Evolutionary conservation across 2,113 vertebrate genomes (phyloP).

Genomic region (Tor tambroides): DNA sequence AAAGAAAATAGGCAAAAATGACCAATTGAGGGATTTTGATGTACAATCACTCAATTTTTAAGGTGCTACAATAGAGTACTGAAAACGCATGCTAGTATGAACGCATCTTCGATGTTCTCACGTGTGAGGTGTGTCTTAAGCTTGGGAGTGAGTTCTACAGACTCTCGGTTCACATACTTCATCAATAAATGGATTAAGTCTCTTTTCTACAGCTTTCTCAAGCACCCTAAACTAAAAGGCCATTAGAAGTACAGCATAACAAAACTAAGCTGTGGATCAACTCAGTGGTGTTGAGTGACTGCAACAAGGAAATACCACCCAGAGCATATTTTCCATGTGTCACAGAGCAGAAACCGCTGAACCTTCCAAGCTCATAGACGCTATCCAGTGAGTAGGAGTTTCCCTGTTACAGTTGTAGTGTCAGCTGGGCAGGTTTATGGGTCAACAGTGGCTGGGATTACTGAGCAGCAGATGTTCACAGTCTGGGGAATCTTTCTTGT

Average conservation of each 20-base stretch:
- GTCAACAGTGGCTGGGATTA: slow-evolving; percentile 71
- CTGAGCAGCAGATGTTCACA: slow-evolving; percentile 72
- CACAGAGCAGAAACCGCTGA: background rate
- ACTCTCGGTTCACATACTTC: slow-evolving; percentile 16
- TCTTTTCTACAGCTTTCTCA: slow-evolving; percentile 13
- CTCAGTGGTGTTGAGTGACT: background rate
- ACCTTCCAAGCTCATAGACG: background rate
- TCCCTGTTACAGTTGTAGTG: background rate
- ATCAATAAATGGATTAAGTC: slow-evolving; percentile 34
- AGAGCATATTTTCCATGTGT: background rate
- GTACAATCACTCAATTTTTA: too few relatives aligned
- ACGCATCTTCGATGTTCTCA: background rate
- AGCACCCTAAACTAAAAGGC: slow-evolving; percentile 17
- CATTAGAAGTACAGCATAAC: slow-evolving; percentile 22
- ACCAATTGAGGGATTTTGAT: too few relatives aligned
- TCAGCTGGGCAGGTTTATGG: slow-evolving; percentile 64
- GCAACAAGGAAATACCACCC: background rate
- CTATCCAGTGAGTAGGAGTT: background rate
- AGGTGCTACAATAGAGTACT: too few relatives aligned
- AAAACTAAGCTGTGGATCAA: background rate
- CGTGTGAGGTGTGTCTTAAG: background rate
- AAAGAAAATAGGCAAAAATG: too few relatives aligned
- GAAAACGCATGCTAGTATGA: too few relatives aligned
- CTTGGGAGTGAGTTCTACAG: slow-evolving; percentile 10
- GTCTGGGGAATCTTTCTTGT: slow-evolving; percentile 15